These are phyloP conservation scores for Drosophila limbata DNA, from an alignment of 2,888 invertebrate species.

Conservation along the genomic window DNA sequence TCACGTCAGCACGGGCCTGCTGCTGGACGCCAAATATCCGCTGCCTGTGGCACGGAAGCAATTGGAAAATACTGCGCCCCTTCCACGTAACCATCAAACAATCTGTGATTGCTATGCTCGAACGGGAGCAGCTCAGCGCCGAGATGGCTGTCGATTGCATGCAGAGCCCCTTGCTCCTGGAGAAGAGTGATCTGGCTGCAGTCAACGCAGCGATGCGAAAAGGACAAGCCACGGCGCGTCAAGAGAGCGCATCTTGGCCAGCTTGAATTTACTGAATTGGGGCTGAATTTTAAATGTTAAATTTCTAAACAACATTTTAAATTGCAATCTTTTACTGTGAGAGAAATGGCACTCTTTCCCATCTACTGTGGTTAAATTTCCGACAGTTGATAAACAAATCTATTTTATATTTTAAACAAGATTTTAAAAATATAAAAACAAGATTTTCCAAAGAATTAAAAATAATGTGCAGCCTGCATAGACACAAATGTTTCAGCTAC, in stretches of 20 bases:
- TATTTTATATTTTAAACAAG: no score
- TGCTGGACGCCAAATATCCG: constrained; percentile 82
- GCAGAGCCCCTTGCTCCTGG: constrained; percentile 88
- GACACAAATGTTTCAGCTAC: no score
- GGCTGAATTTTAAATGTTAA: not conserved
- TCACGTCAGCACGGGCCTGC: constrained; percentile 91
- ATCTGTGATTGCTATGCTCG: no score
- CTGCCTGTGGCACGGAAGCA: constrained; percentile 84
- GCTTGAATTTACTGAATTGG: constrained; percentile 90
- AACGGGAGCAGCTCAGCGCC: no score
- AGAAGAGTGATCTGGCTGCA: constrained; percentile 88
- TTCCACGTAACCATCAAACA: constrained; percentile 84
- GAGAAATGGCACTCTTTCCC: no score
- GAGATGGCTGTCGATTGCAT: constrained; percentile 81
- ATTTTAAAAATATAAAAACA: no score
- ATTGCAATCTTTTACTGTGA: not conserved
- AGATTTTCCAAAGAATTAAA: not conserved
- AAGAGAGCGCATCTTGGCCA: constrained; percentile 90
- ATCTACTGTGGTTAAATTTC: no score
- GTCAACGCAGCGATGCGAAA: constrained; percentile 86
- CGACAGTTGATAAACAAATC: no score
- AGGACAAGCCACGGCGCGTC: constrained; percentile 87
- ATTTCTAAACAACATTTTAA: not conserved
- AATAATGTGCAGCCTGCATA: no score
- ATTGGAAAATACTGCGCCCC: constrained; percentile 85